A percentile compares a stretch with the other conserved stretches of the same genome.
These are phyloP conservation scores for Leptura quadrifasciata DNA, from an alignment of 2,888 invertebrate species.

Conservation along the genomic window DNA sequence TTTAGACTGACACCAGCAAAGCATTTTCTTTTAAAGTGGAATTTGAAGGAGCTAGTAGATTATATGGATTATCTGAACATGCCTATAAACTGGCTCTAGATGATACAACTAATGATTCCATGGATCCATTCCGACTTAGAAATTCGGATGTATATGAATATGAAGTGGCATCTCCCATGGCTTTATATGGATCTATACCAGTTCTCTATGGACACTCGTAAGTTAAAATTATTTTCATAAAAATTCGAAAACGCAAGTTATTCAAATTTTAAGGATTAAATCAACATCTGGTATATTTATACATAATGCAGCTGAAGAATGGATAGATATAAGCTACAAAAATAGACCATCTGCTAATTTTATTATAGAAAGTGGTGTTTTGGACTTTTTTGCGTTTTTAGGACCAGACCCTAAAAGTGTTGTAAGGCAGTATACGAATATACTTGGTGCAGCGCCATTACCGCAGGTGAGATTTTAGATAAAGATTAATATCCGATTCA, in stretches of 20 bases:
- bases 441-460: constrained; percentile 93
- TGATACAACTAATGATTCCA: constrained; percentile 80
- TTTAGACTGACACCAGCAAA: constrained; percentile 54
- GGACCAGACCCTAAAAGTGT: constrained; percentile 90
- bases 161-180: constrained; percentile 91
- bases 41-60: constrained; percentile 50
- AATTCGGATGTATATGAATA: constrained; percentile 91
- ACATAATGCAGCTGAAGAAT: constrained; percentile 97
- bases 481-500: neutral
- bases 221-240: constrained; percentile 58
- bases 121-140: constrained; percentile 93
- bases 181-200: constrained; percentile 80
- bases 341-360: constrained; percentile 82
- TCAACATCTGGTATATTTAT: constrained; percentile 53
- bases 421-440: constrained; percentile 87
- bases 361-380: constrained; percentile 94
- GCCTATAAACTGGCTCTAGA: constrained; percentile 89
- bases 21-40: constrained; percentile 58
- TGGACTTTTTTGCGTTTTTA: constrained; percentile 92
- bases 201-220: constrained; percentile 93
- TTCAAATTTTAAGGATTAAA: constrained; percentile 7
- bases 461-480: constrained; percentile 69
- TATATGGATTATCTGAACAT: constrained; percentile 87
- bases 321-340: constrained; percentile 85
- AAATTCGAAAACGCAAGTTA: neutral